phyloP scores from a whole-genome alignment of 64 coral and sea anemone genomes.

The Orbicella faveolata region DNA sequence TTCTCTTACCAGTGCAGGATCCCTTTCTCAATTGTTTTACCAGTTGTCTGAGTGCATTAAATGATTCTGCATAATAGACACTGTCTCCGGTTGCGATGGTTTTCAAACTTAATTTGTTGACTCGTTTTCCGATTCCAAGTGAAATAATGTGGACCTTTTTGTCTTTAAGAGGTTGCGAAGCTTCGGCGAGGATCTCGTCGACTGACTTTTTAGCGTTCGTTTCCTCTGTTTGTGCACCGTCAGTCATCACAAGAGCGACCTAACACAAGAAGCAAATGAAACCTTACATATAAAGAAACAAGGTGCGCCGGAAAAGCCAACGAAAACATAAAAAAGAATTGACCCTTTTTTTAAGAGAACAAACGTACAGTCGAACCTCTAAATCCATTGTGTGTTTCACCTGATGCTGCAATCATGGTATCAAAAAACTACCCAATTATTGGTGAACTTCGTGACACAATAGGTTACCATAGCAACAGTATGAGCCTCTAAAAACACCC shows the following conservation, averaged over 20 bases:
- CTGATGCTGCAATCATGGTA: no score
- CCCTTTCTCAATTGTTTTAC: slow-evolving; percentile 4
- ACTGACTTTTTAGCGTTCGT: not conserved
- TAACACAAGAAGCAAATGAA: not conserved
- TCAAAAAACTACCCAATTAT: no score
- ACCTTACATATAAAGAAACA: no score
- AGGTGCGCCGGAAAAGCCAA: no score
- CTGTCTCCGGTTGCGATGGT: not conserved
- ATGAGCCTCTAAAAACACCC: no score
- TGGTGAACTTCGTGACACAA: no score
- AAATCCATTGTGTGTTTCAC: no score
- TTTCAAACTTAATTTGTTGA: slow-evolving; percentile 14
- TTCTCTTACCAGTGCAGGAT: slow-evolving; percentile 3
- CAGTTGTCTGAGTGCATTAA: not conserved
- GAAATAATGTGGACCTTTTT: not conserved
- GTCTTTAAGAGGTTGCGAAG: slow-evolving; percentile 17
- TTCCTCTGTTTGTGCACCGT: slow-evolving; percentile 21
- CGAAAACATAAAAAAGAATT: not conserved
- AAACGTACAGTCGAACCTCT: no score
- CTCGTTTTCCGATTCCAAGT: slow-evolving; percentile 18
- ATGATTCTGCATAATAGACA: not conserved
- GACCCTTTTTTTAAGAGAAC: no score
- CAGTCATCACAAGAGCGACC: slow-evolving; percentile 33
- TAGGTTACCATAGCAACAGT: no score
- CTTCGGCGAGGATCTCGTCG: slow-evolving; percentile 2